Evolutionary conservation across 2,888 invertebrate genomes (phyloP).

Genomic region (Norana najaformis): DNA sequence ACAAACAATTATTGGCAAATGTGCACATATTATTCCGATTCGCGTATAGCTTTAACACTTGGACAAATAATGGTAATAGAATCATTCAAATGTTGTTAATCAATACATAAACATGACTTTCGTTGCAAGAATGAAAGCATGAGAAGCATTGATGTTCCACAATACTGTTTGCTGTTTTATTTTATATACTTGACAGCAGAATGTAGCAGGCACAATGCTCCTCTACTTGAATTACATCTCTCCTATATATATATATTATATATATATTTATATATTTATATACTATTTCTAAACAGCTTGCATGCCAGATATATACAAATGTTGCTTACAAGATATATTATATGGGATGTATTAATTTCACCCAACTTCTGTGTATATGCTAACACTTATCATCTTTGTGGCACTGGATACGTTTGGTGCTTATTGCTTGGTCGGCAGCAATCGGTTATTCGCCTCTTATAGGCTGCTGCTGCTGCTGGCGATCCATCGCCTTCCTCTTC

Average conservation of each 20-base stretch:
- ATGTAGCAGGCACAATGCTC: too few relatives aligned
- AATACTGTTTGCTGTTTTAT: not conserved
- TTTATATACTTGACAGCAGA: too few relatives aligned
- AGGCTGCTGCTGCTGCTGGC: not conserved
- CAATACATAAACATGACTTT: too few relatives aligned
- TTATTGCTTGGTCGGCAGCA: not conserved
- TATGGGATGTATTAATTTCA: not conserved
- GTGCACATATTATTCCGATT: not conserved
- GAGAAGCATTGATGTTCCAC: not conserved
- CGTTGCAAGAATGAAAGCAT: not conserved
- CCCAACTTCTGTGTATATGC: not conserved
- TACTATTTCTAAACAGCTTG: not conserved
- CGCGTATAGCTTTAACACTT: not conserved
- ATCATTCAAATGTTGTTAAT: too few relatives aligned
- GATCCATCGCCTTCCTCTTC: not conserved
- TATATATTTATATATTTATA: too few relatives aligned
- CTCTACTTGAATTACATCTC: not conserved
- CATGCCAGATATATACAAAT: not conserved
- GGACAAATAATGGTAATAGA: too few relatives aligned
- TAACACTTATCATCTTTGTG: not conserved
- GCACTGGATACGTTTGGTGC: not conserved
- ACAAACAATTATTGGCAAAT: not conserved
- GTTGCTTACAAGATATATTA: not conserved
- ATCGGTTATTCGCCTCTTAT: not conserved
- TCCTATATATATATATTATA: not conserved